These are phyloP conservation scores for Hippolais icterina DNA, from an alignment of 2,113 vertebrate genomes.

Conservation along the genomic window DNA sequence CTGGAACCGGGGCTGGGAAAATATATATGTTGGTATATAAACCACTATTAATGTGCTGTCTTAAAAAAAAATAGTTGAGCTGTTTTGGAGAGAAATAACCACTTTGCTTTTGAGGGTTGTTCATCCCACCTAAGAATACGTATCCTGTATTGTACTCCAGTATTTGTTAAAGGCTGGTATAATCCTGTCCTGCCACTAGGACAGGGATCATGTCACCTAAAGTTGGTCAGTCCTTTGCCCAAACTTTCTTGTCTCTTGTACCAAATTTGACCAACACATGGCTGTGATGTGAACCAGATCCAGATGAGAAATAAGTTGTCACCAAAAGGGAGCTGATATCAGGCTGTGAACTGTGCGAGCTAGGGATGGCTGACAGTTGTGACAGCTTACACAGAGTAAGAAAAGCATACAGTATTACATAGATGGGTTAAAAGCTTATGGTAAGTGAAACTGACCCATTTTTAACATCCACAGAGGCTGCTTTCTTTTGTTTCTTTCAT, in stretches of 20 bases:
- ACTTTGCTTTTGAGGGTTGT: not conserved
- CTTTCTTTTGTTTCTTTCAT: not conserved
- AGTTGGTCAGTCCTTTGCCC: not conserved
- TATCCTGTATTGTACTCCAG: not conserved
- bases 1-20: not conserved
- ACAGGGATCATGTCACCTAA: not conserved
- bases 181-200: not conserved
- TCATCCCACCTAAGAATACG: not conserved
- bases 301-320: not conserved
- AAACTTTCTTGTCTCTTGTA: not conserved
- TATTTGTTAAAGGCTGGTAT: not conserved
- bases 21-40: rapidly evolving
- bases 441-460: not conserved
- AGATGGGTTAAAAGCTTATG: not conserved
- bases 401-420: not conserved
- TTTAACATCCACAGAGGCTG: not conserved
- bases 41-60: not conserved
- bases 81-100: not conserved
- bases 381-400: not conserved
- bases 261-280: not conserved
- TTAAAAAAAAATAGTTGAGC: not conserved
- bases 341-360: not conserved
- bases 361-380: not conserved
- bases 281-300: not conserved
- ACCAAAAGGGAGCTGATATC: not conserved